phyloP scores from a whole-genome alignment of 2,797 vertebrate species.

The Halcyon badia region DNA sequence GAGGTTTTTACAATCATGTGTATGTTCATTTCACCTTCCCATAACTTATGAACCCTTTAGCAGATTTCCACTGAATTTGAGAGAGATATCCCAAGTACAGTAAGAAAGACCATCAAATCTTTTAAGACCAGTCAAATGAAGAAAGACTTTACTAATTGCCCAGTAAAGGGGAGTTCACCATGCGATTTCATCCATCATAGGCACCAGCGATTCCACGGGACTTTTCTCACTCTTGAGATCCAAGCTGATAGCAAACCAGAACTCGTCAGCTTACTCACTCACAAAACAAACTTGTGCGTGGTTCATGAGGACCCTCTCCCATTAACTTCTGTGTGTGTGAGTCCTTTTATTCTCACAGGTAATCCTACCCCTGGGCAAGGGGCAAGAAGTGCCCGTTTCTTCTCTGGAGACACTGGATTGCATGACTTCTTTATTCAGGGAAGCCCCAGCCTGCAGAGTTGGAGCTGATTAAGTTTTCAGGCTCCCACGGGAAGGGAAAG shows the following conservation, averaged over 20 bases:
- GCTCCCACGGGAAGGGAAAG: neutral
- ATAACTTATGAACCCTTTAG: neutral
- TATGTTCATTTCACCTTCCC: neutral
- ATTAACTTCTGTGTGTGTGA: fast-evolving
- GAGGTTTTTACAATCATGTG: neutral
- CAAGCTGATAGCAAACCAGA: neutral
- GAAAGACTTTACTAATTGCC: neutral
- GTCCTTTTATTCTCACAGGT: neutral
- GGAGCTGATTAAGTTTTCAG: neutral
- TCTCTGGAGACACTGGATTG: neutral
- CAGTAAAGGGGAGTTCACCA: neutral
- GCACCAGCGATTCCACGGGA: neutral
- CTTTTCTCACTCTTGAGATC: neutral
- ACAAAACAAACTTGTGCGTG: neutral
- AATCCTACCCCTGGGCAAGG: neutral
- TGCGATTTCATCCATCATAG: fast-evolving
- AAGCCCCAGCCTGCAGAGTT: neutral
- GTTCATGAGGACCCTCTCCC: neutral
- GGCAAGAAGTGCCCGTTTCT: neutral
- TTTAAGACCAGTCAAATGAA: neutral
- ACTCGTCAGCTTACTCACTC: neutral
- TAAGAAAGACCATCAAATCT: neutral
- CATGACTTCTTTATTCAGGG: neutral
- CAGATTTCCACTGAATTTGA: neutral
- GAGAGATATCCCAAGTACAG: neutral